Evolutionary conservation across 2,797 vertebrate genomes (phyloP).

Genomic region (Ara ararauna): DNA sequence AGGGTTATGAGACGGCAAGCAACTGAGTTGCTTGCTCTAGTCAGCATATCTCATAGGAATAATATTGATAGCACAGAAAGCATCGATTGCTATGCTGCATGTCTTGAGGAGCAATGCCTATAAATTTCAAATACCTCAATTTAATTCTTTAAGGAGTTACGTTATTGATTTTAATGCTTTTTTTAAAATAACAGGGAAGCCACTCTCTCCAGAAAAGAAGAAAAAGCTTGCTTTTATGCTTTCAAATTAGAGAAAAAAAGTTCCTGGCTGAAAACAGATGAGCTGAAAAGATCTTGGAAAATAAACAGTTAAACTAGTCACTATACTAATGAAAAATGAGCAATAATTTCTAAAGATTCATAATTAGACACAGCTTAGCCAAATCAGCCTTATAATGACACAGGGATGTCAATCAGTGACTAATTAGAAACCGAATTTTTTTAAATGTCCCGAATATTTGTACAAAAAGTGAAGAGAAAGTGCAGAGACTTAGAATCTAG

Average conservation of each 20-base stretch:
- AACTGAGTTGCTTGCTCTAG: not conserved
- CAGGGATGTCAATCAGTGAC: not conserved
- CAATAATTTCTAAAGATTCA: conserved; percentile 9
- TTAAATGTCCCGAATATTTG: not conserved
- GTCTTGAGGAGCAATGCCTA: not conserved
- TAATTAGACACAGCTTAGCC: conserved; percentile 15
- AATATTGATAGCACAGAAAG: conserved; percentile 26
- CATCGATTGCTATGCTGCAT: not conserved
- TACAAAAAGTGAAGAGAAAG: not conserved
- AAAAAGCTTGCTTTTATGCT: not conserved
- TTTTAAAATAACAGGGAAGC: not conserved
- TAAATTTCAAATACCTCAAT: conserved; percentile 10
- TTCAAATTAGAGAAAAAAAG: not conserved
- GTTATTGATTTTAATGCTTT: not conserved
- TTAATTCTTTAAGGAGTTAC: not conserved
- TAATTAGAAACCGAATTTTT: not conserved
- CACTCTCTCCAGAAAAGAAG: not conserved
- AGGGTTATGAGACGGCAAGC: not conserved
- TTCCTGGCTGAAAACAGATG: not conserved
- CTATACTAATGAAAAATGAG: not conserved
- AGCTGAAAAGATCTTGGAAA: not conserved
- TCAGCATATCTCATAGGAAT: not conserved
- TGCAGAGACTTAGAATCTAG: not conserved
- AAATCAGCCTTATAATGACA: conserved; percentile 5
- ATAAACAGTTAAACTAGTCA: conserved; percentile 33